Percentiles rank a stretch among this genome's conserved stretches.
Evolutionary conservation across 1,140 invertebrate species (phyloP).

Genomic region (Centruroides sculpturatus): DNA sequence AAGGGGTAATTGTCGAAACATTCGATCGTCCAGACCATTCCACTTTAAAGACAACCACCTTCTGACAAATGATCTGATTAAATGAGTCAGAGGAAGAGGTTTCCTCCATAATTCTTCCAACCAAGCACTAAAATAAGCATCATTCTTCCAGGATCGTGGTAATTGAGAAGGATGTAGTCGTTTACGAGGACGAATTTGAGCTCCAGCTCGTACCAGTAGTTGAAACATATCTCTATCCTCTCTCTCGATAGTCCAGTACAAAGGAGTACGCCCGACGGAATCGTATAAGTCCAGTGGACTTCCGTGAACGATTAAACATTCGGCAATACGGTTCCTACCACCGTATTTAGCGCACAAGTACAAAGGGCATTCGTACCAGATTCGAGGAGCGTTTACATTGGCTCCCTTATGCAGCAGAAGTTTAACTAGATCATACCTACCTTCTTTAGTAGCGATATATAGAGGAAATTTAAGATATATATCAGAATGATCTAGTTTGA

Average conservation of each 20-base stretch:
- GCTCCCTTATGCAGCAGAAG: constrained; percentile 15
- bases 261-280: background rate
- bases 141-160: constrained; percentile 1
- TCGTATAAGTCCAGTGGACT: constrained; percentile 1
- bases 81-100: too few species aligned
- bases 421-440: constrained; percentile 9
- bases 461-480: constrained; percentile 15
- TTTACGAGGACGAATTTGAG: background rate
- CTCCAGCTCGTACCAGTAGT: constrained; percentile 10
- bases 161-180: background rate
- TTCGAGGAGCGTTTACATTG: background rate
- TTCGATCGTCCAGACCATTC: too few species aligned
- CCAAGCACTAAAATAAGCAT: background rate
- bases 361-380: constrained; percentile 13
- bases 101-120: too few species aligned
- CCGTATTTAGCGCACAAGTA: constrained; percentile 1
- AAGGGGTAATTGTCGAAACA: too few species aligned
- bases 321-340: constrained; percentile 2
- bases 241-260: constrained; percentile 5
- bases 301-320: constrained; percentile 11
- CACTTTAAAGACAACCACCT: too few species aligned
- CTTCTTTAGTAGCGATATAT: constrained; percentile 16
- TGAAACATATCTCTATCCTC: constrained; percentile 1
- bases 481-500: constrained; percentile 19
- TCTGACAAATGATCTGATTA: too few species aligned